Evolutionary conservation across 2,797 vertebrate species (phyloP).

Genomic region (Pseudomugil gertrudae): DNA sequence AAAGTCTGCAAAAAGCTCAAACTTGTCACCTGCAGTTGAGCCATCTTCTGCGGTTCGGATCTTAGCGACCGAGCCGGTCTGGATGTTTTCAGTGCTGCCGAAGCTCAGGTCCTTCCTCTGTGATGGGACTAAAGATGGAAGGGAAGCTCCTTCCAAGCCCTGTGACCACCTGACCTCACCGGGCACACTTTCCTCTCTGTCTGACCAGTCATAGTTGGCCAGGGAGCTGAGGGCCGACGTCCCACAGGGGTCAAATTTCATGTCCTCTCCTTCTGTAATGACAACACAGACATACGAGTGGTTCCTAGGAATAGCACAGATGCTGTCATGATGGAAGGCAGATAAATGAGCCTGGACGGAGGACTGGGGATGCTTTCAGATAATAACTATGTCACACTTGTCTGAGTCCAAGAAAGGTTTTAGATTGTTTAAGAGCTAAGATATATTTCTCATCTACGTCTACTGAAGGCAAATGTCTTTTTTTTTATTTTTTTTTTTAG

Average conservation of each 20-base stretch:
- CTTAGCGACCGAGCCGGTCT: slow-evolving; percentile 84
- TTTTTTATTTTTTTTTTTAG: too few relatives aligned
- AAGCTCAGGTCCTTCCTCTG: slow-evolving; percentile 89
- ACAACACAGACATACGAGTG: slow-evolving; percentile 78
- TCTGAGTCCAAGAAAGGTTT: neutral
- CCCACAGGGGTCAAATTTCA: slow-evolving; percentile 91
- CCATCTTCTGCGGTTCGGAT: slow-evolving; percentile 83
- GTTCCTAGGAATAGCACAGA: slow-evolving; percentile 65
- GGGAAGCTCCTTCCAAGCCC: slow-evolving; percentile 74
- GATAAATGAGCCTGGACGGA: slow-evolving; percentile 31
- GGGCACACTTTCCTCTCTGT: slow-evolving; percentile 84
- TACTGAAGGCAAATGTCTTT: too few relatives aligned
- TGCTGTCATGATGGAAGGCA: slow-evolving; percentile 33
- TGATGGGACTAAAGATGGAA: slow-evolving; percentile 80
- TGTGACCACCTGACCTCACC: slow-evolving; percentile 81
- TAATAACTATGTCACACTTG: slow-evolving; percentile 12
- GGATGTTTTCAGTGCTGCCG: slow-evolving; percentile 89
- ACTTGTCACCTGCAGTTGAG: slow-evolving; percentile 75
- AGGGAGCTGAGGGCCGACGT: slow-evolving; percentile 86
- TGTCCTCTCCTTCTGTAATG: slow-evolving; percentile 91
- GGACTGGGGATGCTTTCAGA: slow-evolving; percentile 20
- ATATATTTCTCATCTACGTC: neutral
- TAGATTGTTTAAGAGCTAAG: neutral
- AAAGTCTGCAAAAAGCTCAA: slow-evolving; percentile 86
- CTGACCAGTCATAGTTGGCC: slow-evolving; percentile 90